Evolutionary conservation across 2,888 invertebrate species (phyloP), one percentile per base, ranked within the genome.

Genomic region (Tanypteryx hageni): DNA sequence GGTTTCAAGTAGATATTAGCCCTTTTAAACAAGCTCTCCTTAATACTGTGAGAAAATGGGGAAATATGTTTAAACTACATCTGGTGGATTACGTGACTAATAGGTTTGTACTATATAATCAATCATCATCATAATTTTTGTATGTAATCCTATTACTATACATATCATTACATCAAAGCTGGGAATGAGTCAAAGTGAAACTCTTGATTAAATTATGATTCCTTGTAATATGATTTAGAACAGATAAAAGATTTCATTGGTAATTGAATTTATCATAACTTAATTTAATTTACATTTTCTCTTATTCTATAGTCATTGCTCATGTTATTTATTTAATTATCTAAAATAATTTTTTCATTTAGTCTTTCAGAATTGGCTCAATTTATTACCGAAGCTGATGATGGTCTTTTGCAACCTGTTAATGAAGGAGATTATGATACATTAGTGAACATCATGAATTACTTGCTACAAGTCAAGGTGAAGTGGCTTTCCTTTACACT

Each of bases 361-460:
- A 98, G 98, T 94, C 95, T 98, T 93, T 96, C 97, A 93, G 97
- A 98, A 84, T 95, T 99, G 85, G 97, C 97, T 93, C 95, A 96
- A 31, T 99, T 99, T 94, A 97, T 98, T 92, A 95, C 95, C 18
- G 97, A 97, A 93, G 97, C 98, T 0, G 97, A 97, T 92, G 95
- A 96, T 59, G 97, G 97, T 92, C 96, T 99, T 94, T 96, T 96
- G 56, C 96, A 97, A 86, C 97, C 97, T 64, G 95, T 99, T 0
- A 96, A 95, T 7, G 98, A 98, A 93, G 98, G 98, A 93, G 98
- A 99, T 94, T 98, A 98, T 94, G 97, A 98, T 27, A 98, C 97
- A 0, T 95, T 99, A 4, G 96, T 99, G 0, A 96, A 96, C 92
- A 97, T 98, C 81, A 98, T 99, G 97, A 97, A 97, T 16, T 97